Base-by-base conservation (phyloP, 2,888 invertebrate genomes). In the Malthinus seriepunctatus region DNA sequence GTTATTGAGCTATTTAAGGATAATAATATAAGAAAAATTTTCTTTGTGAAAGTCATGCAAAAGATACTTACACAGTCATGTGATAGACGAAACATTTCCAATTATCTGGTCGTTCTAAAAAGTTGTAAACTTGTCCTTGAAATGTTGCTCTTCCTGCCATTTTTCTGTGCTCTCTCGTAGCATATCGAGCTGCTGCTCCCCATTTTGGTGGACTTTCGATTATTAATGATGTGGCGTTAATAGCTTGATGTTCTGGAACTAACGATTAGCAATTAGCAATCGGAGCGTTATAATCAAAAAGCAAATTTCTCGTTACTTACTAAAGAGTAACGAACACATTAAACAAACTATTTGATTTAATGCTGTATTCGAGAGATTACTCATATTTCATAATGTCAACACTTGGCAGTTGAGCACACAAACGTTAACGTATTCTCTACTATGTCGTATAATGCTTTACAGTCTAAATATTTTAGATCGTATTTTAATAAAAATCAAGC, bases 61-160 rank as follows among this genome's bases (percentile, higher is more conserved):
- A 23, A 53, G 46, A 32, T 77, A 89, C 90, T 89, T 75, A 90
- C 90, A 89, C 89, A 67, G 87, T 84, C 78, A 89, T 88, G 79
- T 91, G 91, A 78, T 91, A 91, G 62, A 89, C 81, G 81, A 92
- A 90, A 77, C 91, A 92, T 78, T 89, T 89, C 90, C 90, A 91
- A 63, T 90, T 91, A 54, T 89, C 87, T 1, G 91, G 91, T 65
- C 91, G 78, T 78, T 92, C 91, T 68, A 92, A 81, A 78, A 91
- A 92, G 79, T 91, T 92, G 81, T 92, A 92, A 46, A 92, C 88
- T 76, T 87, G 86, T 48, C 88, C 89, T 75, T 91, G 90, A 71
- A 88, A 86, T 8, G 88, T 89, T 38, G 86, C 85, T 65, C 83
- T 79, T 37, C 86, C 86, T 52, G 85, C 86, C 55, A 79, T 77